These are phyloP conservation scores for Clitarchus hookeri DNA, from an alignment of 2,888 invertebrate species.

Conservation along the genomic window DNA sequence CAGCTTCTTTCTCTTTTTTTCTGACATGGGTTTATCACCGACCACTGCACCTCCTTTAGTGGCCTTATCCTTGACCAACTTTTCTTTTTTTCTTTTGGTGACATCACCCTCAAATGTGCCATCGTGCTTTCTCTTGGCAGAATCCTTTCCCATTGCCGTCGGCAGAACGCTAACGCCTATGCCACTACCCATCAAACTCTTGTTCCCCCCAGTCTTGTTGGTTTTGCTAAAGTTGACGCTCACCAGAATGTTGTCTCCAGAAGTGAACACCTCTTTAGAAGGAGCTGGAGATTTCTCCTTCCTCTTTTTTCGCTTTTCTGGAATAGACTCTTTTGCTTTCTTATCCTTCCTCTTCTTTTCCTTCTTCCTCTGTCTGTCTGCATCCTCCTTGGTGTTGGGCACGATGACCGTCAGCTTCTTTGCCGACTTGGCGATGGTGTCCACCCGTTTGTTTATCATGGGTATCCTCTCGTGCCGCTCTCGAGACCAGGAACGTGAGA, in stretches of 20 bases:
- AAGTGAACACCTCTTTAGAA: constrained; percentile 89
- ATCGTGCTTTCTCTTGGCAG: constrained; percentile 45
- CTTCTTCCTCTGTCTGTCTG: constrained; percentile 48
- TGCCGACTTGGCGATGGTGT: constrained; percentile 48
- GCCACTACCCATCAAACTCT: constrained; percentile 52
- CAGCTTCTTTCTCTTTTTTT: constrained; percentile 41
- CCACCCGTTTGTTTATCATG: constrained; percentile 32
- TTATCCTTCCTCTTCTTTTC: constrained; percentile 50
- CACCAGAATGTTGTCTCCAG: constrained; percentile 90
- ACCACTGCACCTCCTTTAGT: constrained; percentile 29
- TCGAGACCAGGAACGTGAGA: constrained; percentile 45
- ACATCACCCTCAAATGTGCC: constrained; percentile 50
- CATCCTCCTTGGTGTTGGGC: constrained; percentile 60
- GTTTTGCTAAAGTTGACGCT: constrained; percentile 81
- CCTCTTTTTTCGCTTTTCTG: constrained; percentile 46
- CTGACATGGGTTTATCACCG: constrained; percentile 36
- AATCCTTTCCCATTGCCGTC: constrained; percentile 28
- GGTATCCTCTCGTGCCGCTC: constrained; percentile 40
- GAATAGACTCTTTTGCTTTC: constrained; percentile 52
- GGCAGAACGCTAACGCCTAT: constrained; percentile 37
- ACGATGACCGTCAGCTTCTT: constrained; percentile 64
- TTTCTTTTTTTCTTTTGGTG: constrained; percentile 44
- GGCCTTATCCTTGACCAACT: constrained; percentile 52
- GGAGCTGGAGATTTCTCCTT: constrained; percentile 62
- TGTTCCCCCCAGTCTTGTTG: constrained; percentile 48